Percentiles rank a stretch among this genome's conserved stretches.
phyloP scores from a whole-genome alignment of 2,113 vertebrate species.

The Todiramphus chloris region DNA sequence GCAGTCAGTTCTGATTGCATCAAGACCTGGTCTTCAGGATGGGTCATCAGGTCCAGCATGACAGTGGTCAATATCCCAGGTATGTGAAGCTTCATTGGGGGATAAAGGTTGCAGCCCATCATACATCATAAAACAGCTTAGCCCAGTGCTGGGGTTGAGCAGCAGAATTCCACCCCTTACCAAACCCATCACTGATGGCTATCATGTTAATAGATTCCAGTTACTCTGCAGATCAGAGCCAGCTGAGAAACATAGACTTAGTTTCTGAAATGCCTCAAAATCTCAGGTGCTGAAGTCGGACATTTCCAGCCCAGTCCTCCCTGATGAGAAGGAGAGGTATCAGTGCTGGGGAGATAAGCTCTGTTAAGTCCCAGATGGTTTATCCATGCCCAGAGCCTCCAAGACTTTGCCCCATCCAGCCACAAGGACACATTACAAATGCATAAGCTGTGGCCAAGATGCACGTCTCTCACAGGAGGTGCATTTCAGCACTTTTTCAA shows the following conservation, averaged over 20 bases:
- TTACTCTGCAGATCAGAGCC: neutral
- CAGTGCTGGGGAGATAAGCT: neutral
- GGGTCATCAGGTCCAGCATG: neutral
- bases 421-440: neutral
- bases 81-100: fast-evolving
- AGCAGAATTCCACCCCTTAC: neutral
- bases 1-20: neutral
- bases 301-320: neutral
- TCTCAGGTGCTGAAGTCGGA: neutral
- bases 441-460: fast-evolving
- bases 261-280: neutral
- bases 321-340: neutral
- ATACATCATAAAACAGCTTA: neutral
- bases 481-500: neutral
- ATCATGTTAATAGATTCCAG: neutral
- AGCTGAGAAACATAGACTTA: neutral
- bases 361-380: neutral
- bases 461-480: fast-evolving
- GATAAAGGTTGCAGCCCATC: neutral
- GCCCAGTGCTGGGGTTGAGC: neutral
- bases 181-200: neutral
- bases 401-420: neutral
- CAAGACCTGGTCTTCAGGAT: neutral
- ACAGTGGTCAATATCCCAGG: fast-evolving
- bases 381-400: neutral